These are phyloP conservation scores for Eira barbara DNA, from an alignment of 2,113 vertebrate genomes.

Conservation along the genomic window DNA sequence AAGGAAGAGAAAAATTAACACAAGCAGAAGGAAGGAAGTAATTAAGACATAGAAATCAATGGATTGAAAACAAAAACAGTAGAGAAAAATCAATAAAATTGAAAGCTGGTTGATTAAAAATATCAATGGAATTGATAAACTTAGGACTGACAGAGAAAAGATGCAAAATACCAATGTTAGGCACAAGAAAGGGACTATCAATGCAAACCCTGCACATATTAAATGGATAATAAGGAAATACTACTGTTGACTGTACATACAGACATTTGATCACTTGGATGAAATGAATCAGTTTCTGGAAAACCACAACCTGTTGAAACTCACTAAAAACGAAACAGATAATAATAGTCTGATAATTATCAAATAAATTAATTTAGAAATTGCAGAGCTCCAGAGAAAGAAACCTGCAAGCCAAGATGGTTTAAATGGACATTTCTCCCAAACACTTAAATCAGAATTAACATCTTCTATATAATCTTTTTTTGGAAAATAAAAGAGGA, in stretches of 20 bases:
- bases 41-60: background rate
- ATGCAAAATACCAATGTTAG: background rate
- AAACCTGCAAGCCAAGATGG: background rate
- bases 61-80: background rate
- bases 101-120: background rate
- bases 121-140: background rate
- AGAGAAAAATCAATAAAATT: background rate
- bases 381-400: background rate
- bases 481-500: background rate
- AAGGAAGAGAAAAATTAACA: background rate
- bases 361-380: background rate
- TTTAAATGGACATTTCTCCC: background rate
- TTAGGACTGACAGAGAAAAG: background rate
- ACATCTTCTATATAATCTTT: background rate
- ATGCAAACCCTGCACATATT: background rate
- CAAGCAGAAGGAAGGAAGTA: background rate
- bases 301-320: background rate
- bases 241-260: background rate
- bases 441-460: background rate
- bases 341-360: background rate
- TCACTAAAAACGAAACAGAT: background rate
- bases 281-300: background rate
- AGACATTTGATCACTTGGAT: background rate
- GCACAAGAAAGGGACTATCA: background rate
- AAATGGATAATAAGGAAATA: background rate